phyloP scores from a whole-genome alignment of 2,888 invertebrate species.

The Melanophora roralis region DNA sequence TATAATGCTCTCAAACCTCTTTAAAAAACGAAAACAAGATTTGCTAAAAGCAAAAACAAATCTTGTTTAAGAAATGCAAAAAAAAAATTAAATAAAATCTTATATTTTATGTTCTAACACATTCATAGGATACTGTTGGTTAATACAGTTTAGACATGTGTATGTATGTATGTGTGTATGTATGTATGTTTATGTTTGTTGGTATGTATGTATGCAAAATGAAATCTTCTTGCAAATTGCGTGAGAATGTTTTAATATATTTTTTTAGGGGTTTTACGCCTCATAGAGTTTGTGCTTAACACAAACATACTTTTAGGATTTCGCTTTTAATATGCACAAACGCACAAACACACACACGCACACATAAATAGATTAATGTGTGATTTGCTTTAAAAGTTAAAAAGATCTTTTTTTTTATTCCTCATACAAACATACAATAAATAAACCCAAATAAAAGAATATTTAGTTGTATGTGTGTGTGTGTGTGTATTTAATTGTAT shows the following conservation, averaged over 20 bases:
- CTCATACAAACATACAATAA: neutral
- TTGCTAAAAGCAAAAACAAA: neutral
- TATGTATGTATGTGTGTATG: too few species aligned
- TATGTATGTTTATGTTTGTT: too few species aligned
- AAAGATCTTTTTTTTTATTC: neutral
- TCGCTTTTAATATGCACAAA: too few species aligned
- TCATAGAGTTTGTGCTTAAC: neutral
- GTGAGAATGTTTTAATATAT: neutral
- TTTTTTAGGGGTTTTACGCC: conserved; percentile 7
- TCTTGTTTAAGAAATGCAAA: neutral
- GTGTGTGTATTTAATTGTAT: neutral
- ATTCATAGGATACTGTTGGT: too few species aligned
- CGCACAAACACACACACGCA: too few species aligned
- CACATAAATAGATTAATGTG: neutral
- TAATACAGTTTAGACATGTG: too few species aligned
- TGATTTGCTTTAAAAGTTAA: neutral
- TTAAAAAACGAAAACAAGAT: neutral
- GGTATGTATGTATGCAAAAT: neutral
- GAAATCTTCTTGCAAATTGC: conserved; percentile 29
- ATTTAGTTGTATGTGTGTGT: neutral
- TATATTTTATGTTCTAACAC: neutral
- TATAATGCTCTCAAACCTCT: neutral
- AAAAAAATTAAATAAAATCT: neutral
- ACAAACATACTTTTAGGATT: neutral
- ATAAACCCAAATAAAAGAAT: neutral